These are phyloP conservation scores for Liolophura sinensis DNA, from an alignment of 1,140 invertebrate species.

Conservation along the genomic window DNA sequence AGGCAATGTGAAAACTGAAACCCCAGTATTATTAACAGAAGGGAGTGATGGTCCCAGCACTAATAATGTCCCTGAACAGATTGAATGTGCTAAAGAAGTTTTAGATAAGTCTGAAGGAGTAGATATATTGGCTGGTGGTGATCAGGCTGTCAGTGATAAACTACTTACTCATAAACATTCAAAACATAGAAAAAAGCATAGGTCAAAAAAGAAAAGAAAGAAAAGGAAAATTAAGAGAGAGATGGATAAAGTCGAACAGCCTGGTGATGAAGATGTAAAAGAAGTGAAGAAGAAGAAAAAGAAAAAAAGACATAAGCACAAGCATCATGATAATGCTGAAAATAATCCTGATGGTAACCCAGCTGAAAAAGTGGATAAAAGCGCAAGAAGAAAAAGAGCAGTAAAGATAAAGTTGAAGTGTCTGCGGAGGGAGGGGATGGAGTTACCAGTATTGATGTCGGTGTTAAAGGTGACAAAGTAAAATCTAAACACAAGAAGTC, in stretches of 20 bases:
- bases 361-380: slow-evolving; percentile 13
- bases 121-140: neutral
- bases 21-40: too few species aligned
- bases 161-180: slow-evolving; percentile 14
- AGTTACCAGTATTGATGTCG: neutral
- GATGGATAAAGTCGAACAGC: neutral
- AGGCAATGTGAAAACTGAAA: neutral
- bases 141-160: slow-evolving; percentile 11
- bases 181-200: slow-evolving; percentile 16
- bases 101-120: neutral
- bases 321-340: slow-evolving; percentile 1
- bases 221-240: slow-evolving; percentile 5
- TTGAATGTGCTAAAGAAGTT: neutral
- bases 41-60: neutral
- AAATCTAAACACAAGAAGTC: neutral
- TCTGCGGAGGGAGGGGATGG: neutral
- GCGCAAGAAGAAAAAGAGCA: slow-evolving; percentile 12
- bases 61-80: neutral
- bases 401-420: slow-evolving; percentile 5
- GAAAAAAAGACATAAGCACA: slow-evolving; percentile 15
- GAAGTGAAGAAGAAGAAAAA: slow-evolving; percentile 12
- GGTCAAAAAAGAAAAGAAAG: slow-evolving; percentile 5
- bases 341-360: slow-evolving; percentile 5
- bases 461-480: neutral
- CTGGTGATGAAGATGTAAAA: slow-evolving; percentile 6